Evolutionary conservation across 2,888 invertebrate genomes (phyloP), one percentile per base, ranked within the genome.

Genomic region (Cybosia mesomella): DNA sequence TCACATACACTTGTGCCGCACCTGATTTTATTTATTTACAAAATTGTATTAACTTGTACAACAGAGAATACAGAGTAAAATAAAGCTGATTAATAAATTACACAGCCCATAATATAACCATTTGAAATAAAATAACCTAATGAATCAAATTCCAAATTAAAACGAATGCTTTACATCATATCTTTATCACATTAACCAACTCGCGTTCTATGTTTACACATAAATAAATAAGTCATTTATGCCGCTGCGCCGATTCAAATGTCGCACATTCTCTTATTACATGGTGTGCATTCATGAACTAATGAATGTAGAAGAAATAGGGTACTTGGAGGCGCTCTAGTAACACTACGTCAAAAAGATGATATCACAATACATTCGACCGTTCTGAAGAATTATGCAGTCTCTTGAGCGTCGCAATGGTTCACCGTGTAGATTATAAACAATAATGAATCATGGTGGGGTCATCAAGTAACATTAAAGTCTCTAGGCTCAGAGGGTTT

Each of bases 401-500:
- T 62, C 68, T 67, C 64, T 72, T 57, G 66, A 64, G 68, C 70
- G 69, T 62, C 32, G 57, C 67, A 64, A 66, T 60, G 59, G 28
- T 64, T 69, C 10, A 67, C 69, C 53, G 60, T 15, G 60, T 67
- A 73, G 43, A 53, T 73, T 66, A 72, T 53, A 68, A 71, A 64
- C 61, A 68, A 63, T 67, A 18, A 73, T 70, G 70, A 59, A 57
- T 67, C 63, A 70, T 69, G 79, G 82, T 83, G 77, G 83, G 83
- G 73, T 79, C 58, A 66, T 73, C 54, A 64, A 74, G 53, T 65
- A 79, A 81, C 71, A 71, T 68, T 78, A 78, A 80, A 79, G 22
- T 54, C 63, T 54, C 73, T 85, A 81, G 65, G 76, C 87, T 94
- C 92, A 94, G 79, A 94, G 90, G 57, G 89, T 73, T 75, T 89